Evolutionary conservation across 1,140 invertebrate species (phyloP).

Genomic region (Rhopalosiphum maidis): DNA sequence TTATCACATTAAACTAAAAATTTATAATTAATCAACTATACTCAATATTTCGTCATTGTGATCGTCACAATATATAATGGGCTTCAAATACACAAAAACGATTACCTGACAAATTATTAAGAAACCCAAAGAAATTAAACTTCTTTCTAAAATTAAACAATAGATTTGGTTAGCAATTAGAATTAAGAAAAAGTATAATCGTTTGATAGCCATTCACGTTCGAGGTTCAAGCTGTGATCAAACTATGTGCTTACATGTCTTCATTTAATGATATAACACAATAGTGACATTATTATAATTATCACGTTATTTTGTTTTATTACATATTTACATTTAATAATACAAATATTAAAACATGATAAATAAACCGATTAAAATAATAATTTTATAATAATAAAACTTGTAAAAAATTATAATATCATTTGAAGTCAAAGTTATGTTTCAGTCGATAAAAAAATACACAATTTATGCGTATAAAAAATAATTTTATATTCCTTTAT

Average conservation of each 20-base stretch:
- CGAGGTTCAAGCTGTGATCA: slow-evolving; percentile 1
- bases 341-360: neutral
- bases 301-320: neutral
- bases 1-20: neutral
- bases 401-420: neutral
- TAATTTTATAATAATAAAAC: neutral
- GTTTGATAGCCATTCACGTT: neutral
- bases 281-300: neutral
- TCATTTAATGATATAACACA: neutral
- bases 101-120: slow-evolving; percentile 6
- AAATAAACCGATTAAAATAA: neutral
- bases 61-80: neutral
- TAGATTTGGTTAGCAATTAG: neutral
- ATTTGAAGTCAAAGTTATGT: neutral
- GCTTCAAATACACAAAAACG: neutral
- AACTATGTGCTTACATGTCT: neutral
- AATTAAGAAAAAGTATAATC: neutral
- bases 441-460: neutral
- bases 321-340: neutral
- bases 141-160: neutral
- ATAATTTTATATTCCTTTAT: neutral
- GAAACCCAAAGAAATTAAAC: neutral
- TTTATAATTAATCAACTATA: neutral
- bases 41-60: neutral
- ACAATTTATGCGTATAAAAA: neutral